Evolutionary conservation across 1,140 invertebrate species (phyloP), one percentile per base, ranked within the genome.

Genomic region (Bilobella aurantiaca): DNA sequence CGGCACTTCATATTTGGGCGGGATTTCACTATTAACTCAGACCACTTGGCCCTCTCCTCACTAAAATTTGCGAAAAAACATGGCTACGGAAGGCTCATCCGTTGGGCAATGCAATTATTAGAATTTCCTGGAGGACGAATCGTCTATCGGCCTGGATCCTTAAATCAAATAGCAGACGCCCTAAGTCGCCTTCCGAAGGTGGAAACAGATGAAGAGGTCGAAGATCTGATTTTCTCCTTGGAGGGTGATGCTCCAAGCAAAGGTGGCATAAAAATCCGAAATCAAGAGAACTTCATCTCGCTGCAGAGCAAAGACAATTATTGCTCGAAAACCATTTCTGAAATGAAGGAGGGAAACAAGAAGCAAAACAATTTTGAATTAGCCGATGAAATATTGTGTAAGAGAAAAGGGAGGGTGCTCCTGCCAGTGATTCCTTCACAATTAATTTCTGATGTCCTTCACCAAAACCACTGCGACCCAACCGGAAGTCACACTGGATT

Each of bases 21-120:
- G 30, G 18, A 62, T 2, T 83, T 82, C 66, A 78, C 66, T 28
- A 74, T 83, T 0, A 47, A 77, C 2, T 82, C 79, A 1, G 80
- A 83, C 67, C 78, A 83, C 68, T 72, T 56, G 5, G 49, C 49
- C 14, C 14, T 56, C 23, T 56, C 49, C 5, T n/a, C 14, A 5
- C 23, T 56, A 5, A 56, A 56, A 56, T 56, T 56, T 21, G 49
- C 49, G 23, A 56, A 56, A 25, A 25, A 16, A 21, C 14, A 16
- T n/a, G 49, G 49, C 5, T 23, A 56, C 23, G 49, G 49, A 56
- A 5, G 49, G 23, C 23, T 56, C 14, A 25, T 56, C 8, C 14
- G 49, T n/a, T 56, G 49, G 49, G 49, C 49, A 12, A 56, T 56
- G 49, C 23, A n/a, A 5, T 23, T 56, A 5, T 23, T 56, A 56